Percentiles rank a stretch among this genome's conserved stretches.
Conservation (phyloP, 2,113 vertebrate genomes). For the Entomyzon cyanotis region DNA sequence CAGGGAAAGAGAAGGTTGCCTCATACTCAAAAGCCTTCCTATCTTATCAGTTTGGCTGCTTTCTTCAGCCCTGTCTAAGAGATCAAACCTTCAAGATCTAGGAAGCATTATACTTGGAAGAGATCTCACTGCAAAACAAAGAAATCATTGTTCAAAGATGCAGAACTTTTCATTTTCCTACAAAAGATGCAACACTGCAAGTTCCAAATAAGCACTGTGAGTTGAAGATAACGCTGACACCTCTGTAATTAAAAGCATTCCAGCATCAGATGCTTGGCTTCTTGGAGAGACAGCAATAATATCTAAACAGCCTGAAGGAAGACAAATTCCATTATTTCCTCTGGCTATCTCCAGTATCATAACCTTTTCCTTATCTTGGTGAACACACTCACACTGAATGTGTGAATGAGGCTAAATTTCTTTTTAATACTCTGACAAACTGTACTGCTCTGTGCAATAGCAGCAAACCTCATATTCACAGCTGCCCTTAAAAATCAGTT, state of each 20-base stretch:
- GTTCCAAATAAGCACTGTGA: neutral
- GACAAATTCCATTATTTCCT: slow-evolving; percentile 43
- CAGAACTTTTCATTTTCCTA: neutral
- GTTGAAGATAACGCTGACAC: neutral
- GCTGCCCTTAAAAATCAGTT: slow-evolving; percentile 3
- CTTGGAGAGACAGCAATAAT: slow-evolving; percentile 17
- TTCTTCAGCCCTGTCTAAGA: neutral
- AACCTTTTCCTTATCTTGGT: slow-evolving; percentile 38
- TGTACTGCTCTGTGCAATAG: neutral
- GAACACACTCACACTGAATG: neutral
- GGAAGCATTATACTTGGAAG: neutral
- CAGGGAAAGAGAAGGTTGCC: neutral
- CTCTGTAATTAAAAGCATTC: slow-evolving; percentile 16
- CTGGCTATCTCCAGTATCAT: neutral
- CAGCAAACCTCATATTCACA: neutral
- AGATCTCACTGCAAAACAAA: neutral
- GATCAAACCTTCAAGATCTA: neutral
- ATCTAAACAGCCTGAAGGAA: slow-evolving; percentile 6
- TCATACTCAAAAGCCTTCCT: neutral
- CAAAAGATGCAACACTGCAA: neutral
- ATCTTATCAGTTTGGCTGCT: neutral
- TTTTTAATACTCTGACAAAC: slow-evolving; percentile 12
- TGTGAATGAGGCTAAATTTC: neutral
- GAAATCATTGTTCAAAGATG: neutral
- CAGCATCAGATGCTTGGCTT: neutral